Evolutionary conservation across 2,797 vertebrate species (phyloP), one percentile per base, ranked within the genome.

Genomic region (Neopelma chrysocephalum): DNA sequence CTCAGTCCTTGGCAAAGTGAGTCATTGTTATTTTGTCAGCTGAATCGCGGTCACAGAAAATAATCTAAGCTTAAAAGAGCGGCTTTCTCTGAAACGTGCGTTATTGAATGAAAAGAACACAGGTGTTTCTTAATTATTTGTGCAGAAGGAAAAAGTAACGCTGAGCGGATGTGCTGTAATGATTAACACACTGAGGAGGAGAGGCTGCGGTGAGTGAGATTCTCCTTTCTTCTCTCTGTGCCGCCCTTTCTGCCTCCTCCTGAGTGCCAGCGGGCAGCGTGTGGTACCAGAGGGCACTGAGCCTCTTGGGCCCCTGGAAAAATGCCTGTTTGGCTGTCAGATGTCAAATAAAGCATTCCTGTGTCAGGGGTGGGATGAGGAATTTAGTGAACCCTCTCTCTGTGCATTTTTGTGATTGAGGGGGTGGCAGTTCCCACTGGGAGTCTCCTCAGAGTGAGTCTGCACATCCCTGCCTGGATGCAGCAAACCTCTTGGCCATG

Each of bases 81-180:
- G 7, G 13, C 80, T 89, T 78, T 96, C 91, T 93, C 79, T 19
- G 84, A 87, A 88, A 78, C 0, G 9, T 43, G 68, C 5, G 7
- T 91, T 92, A 79, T 80, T 93, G 96, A 93, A 80, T 40, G 68
- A 94, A 96, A 94, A 90, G 92, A 97, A 88, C 96, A 92, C 97
- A 98, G 97, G 97, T 98, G 97, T 96, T 97, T 97, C 96, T 97
- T 97, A 97, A 97, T 97, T 93, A 97, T 97, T 97, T 73, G 95
- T 92, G 92, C 97, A 97, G 97, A 97, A 96, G 96, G 96, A 88
- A 90, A 96, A 95, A 97, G 93, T 58, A 72, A 86, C 21, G 91
- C 93, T 32, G 88, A 94, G 87, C 38, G 93, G 95, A 96, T 95
- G 96, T 57, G 71, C 82, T 65, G 83, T 27, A 36, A 61, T 95